Evolutionary conservation across 2,113 vertebrate species (phyloP), one percentile per base, ranked within the genome.

Genomic region (Hyperopisus bebe): DNA sequence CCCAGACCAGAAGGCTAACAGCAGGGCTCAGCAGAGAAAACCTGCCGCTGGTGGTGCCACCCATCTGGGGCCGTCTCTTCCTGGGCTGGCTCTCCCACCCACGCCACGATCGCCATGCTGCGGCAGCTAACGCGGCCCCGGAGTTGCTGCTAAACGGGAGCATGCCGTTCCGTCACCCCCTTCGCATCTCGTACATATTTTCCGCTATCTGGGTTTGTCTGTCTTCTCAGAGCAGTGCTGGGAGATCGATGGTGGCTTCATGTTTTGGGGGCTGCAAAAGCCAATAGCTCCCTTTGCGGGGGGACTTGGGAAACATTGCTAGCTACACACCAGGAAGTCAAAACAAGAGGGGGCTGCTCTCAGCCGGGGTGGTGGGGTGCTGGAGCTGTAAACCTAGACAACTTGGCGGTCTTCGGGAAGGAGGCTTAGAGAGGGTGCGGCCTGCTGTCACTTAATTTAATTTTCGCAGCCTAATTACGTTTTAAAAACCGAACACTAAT

Each of bases 391-490:
- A 39, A 39, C 11, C 4, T 39, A 86, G 83, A 50, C 46, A 48
- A 11, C 47, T 47, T 48, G 44, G 7, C 83, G 44, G 83, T n/a
- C 47, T 86, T 86, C 47, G 21, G 42, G 39, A 46, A 84, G 82
- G 82, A 84, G 42, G 35, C 21, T 84, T 24, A 10, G 19, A 84
- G 44, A 44, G 39, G 39, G 55, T 53, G 21, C 8, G 87, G 55
- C 55, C 10, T 50, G 24, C 35, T 15, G 53, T 62, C 42, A 88
- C 27, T 58, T 88, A 66, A 88, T 88, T 55, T 58, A 87, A 87
- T 88, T 58, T 88, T 44, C 35, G 55, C 55, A 88, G 87, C 47
- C 87, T 66, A 88, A 66, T 88, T 88, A 88, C 5, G 11, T 66
- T 66, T 62, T 88, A 88, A 66, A 44, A 53, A 62, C 87, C 39